These are phyloP conservation scores for Phoeniculus purpureus DNA, from an alignment of 2,797 vertebrate genomes.

Conservation along the genomic window DNA sequence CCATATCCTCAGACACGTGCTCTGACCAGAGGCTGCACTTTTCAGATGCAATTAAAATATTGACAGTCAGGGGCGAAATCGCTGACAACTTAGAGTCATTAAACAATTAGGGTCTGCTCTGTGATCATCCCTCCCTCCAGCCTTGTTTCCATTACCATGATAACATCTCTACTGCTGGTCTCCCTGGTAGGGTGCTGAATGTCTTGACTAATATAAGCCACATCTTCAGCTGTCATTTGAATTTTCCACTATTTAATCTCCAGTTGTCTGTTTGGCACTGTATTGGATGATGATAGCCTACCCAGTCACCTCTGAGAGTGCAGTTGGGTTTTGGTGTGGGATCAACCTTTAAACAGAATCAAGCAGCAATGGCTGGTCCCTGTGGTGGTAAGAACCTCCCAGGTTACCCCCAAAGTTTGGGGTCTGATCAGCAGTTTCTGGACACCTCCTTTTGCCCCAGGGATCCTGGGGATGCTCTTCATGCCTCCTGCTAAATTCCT, in stretches of 20 bases:
- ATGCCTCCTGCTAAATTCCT: neutral
- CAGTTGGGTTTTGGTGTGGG: neutral
- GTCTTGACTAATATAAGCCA: neutral
- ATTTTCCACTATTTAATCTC: constrained; percentile 51
- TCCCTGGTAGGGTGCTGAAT: neutral
- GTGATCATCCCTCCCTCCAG: neutral
- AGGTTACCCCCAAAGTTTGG: neutral
- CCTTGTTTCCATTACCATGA: constrained; percentile 18
- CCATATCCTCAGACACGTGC: neutral
- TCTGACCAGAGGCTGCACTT: neutral
- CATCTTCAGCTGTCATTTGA: constrained; percentile 40
- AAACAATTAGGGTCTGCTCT: neutral
- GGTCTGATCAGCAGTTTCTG: neutral
- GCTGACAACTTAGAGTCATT: neutral
- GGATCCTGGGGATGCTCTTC: neutral
- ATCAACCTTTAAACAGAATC: neutral
- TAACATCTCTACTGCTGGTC: constrained; percentile 15
- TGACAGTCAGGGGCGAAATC: neutral
- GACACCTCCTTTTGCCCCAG: neutral
- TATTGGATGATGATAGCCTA: neutral
- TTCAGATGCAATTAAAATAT: constrained; percentile 27
- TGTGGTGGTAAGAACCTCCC: neutral
- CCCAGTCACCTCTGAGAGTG: neutral
- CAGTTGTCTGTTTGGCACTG: constrained; percentile 4
- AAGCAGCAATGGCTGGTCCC: neutral